These are phyloP conservation scores for Montipora efflorescens DNA, from an alignment of 64 coral and sea anemone genomes.

Conservation along the genomic window DNA sequence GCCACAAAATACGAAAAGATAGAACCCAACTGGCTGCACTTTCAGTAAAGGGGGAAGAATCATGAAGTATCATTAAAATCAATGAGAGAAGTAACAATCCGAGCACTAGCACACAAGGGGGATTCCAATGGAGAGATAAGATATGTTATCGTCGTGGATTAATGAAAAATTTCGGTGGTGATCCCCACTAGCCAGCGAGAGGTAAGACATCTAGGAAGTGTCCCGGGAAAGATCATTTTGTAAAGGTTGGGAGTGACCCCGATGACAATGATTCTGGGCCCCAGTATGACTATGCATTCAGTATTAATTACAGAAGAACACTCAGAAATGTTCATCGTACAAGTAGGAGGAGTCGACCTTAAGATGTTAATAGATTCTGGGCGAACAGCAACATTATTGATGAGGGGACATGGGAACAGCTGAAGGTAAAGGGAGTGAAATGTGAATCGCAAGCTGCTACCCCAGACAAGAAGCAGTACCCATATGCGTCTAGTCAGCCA, in stretches of 20 bases:
- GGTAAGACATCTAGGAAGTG: conserved; percentile 45
- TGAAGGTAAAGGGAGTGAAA: conserved; percentile 31
- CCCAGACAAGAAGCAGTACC: conserved; percentile 11
- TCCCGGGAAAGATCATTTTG: conserved; percentile 42
- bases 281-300: conserved; percentile 19
- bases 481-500: conserved; percentile 24
- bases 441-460: not conserved
- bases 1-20: conserved; percentile 53
- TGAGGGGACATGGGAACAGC: conserved; percentile 36
- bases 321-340: not conserved
- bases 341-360: conserved; percentile 23
- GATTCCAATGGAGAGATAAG: conserved; percentile 9
- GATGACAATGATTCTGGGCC: not conserved
- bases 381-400: conserved; percentile 36
- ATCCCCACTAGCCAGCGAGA: conserved; percentile 50
- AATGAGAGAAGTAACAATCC: too few species aligned
- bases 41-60: conserved; percentile 47
- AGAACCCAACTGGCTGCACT: conserved; percentile 11
- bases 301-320: not conserved
- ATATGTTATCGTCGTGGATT: conserved; percentile 56
- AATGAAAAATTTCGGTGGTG: conserved; percentile 15
- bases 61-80: too few species aligned
- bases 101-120: not conserved
- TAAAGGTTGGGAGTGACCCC: too few species aligned
- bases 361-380: conserved; percentile 57